These are phyloP conservation scores for Ophiodon elongatus DNA, from an alignment of 2,113 vertebrate species.

Conservation along the genomic window DNA sequence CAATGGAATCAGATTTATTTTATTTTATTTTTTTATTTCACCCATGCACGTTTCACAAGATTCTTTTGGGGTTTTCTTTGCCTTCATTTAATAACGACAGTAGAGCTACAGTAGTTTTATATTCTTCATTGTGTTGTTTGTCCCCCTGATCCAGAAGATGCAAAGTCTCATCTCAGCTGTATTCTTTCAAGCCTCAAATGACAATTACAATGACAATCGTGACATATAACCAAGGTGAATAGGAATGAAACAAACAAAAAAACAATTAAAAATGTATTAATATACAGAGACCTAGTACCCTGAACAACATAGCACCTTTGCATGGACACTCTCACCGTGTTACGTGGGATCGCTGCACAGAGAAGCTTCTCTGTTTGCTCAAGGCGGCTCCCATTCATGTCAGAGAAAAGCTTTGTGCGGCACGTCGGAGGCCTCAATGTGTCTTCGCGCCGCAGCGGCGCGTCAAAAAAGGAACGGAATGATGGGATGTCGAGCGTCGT, in stretches of 20 bases:
- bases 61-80: not conserved
- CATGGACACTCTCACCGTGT: not conserved
- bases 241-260: no score
- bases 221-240: no score
- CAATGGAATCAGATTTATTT: not conserved
- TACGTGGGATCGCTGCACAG: not conserved
- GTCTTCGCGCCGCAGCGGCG: not conserved
- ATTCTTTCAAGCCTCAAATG: not conserved
- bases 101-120: not conserved
- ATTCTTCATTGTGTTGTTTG: not conserved
- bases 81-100: not conserved
- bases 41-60: not conserved
- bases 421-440: conserved; percentile 18
- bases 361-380: conserved; percentile 40
- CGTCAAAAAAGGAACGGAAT: not conserved
- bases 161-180: not conserved
- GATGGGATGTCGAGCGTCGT: conserved; percentile 5
- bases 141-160: not conserved
- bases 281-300: not conserved
- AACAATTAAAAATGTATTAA: not conserved
- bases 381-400: conserved; percentile 28
- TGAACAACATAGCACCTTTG: not conserved
- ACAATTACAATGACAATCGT: not conserved
- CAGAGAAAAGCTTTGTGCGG: not conserved
- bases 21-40: not conserved